These are phyloP conservation scores for Lethocerus indicus DNA, from an alignment of 1,140 invertebrate genomes.

Conservation along the genomic window DNA sequence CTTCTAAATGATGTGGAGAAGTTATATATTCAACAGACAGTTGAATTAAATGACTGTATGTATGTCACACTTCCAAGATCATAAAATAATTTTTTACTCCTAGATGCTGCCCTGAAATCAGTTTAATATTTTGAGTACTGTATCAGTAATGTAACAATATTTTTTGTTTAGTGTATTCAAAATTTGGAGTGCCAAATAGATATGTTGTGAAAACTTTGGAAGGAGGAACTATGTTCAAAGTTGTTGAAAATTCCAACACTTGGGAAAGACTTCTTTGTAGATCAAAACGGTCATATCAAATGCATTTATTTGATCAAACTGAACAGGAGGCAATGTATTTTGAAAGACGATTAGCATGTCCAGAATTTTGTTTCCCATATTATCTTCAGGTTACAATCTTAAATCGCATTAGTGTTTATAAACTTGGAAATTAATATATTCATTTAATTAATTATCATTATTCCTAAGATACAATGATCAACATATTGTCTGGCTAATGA, in stretches of 20 bases:
- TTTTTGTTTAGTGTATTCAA: conserved; percentile 7
- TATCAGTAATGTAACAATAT: neutral
- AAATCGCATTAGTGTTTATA: no score
- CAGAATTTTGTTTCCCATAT: neutral
- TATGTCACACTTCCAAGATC: neutral
- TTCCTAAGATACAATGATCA: neutral
- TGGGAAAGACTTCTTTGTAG: conserved; percentile 30
- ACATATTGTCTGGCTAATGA: neutral
- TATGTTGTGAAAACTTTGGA: conserved; percentile 2
- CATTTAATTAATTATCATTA: neutral
- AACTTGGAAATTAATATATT: no score
- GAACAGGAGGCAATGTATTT: conserved; percentile 42
- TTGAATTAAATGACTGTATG: conserved; percentile 10
- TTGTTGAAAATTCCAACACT: neutral
- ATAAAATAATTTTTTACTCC: neutral
- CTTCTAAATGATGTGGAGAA: conserved; percentile 6
- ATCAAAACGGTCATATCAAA: conserved; percentile 32
- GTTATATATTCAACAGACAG: conserved; percentile 7
- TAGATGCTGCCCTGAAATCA: neutral
- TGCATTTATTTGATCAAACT: conserved; percentile 41
- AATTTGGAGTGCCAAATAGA: neutral
- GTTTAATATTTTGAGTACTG: neutral
- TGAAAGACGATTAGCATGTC: conserved; percentile 29
- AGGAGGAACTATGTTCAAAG: conserved; percentile 3
- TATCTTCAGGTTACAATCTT: conserved; percentile 4